A percentile compares a stretch with the other conserved stretches of the same genome.
Evolutionary conservation across 2,888 invertebrate species (phyloP).

Genomic region (Gari tellinella): DNA sequence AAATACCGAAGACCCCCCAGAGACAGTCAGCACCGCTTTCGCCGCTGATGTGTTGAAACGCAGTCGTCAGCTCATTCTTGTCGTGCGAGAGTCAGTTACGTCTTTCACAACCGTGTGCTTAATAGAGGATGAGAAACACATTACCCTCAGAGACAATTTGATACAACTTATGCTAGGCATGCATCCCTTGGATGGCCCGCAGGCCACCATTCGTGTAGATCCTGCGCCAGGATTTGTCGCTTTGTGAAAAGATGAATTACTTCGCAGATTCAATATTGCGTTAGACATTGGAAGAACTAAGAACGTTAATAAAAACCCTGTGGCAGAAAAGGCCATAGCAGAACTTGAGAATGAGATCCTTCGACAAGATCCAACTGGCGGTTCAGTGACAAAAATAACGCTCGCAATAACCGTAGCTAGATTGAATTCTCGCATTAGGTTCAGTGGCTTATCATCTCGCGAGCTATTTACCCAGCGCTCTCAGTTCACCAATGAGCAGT

Average conservation of each 20-base stretch:
- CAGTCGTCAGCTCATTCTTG: slow-evolving; percentile 53
- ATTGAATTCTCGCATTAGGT: slow-evolving; percentile 53
- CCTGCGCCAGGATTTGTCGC: slow-evolving; percentile 49
- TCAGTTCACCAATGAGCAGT: slow-evolving; percentile 56
- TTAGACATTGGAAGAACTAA: slow-evolving; percentile 58
- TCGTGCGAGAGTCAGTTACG: slow-evolving; percentile 47
- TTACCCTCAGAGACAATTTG: slow-evolving; percentile 38
- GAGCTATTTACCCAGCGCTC: slow-evolving; percentile 59
- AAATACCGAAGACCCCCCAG: slow-evolving; percentile 51
- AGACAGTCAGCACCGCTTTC: slow-evolving; percentile 51
- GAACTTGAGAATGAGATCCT: slow-evolving; percentile 64
- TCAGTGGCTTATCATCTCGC: slow-evolving; percentile 47
- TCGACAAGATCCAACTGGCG: slow-evolving; percentile 44
- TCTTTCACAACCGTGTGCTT: slow-evolving; percentile 35
- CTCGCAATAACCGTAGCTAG: slow-evolving; percentile 35
- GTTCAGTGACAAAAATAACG: slow-evolving; percentile 25
- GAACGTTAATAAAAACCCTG: slow-evolving; percentile 63
- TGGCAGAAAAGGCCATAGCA: slow-evolving; percentile 63
- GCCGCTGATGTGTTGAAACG: slow-evolving; percentile 65
- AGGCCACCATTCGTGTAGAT: slow-evolving; percentile 55
- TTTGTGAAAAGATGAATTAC: slow-evolving; percentile 39
- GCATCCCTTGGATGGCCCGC: slow-evolving; percentile 54
- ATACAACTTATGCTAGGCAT: slow-evolving; percentile 25
- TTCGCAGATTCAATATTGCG: slow-evolving; percentile 31
- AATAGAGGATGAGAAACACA: slow-evolving; percentile 42